Evolutionary conservation across 2,888 invertebrate species (phyloP).

Genomic region (Auanema freiburgensis): DNA sequence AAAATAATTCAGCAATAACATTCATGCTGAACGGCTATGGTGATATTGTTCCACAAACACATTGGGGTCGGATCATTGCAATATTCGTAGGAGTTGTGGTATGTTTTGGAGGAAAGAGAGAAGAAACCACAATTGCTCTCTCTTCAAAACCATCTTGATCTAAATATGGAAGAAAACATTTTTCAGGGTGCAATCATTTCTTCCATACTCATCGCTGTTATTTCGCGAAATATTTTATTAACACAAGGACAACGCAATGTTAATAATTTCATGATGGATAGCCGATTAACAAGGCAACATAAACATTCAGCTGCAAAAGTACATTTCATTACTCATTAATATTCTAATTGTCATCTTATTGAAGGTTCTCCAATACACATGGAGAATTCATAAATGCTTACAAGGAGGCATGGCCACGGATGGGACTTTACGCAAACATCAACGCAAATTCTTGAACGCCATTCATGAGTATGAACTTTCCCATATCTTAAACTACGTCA

Average conservation of each 20-base stretch:
- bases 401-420: conserved; percentile 50
- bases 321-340: conserved; percentile 1
- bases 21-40: conserved; percentile 99
- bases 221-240: conserved; percentile 96
- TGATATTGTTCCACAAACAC: conserved; percentile 96
- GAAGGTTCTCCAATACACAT: conserved; percentile 83
- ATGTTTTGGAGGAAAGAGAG: conserved; percentile 65
- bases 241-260: conserved; percentile 98
- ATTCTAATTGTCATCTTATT: conserved; percentile 1
- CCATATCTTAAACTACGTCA: not conserved
- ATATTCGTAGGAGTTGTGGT: conserved; percentile 99
- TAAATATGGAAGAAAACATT: not conserved
- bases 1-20: conserved; percentile 73
- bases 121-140: conserved; percentile 1
- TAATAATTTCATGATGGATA: conserved; percentile 99
- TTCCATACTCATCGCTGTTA: conserved; percentile 96
- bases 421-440: conserved; percentile 48
- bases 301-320: conserved; percentile 99
- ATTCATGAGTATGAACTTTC: conserved; percentile 50
- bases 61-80: conserved; percentile 97
- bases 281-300: conserved; percentile 96
- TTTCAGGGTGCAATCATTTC: conserved; percentile 95
- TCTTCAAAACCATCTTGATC: not conserved
- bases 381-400: conserved; percentile 93
- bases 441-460: conserved; percentile 58